Evolutionary conservation across 2,113 vertebrate genomes (phyloP), one percentile per base, ranked within the genome.

Genomic region (Sinocyclocheilus anshuiensis): DNA sequence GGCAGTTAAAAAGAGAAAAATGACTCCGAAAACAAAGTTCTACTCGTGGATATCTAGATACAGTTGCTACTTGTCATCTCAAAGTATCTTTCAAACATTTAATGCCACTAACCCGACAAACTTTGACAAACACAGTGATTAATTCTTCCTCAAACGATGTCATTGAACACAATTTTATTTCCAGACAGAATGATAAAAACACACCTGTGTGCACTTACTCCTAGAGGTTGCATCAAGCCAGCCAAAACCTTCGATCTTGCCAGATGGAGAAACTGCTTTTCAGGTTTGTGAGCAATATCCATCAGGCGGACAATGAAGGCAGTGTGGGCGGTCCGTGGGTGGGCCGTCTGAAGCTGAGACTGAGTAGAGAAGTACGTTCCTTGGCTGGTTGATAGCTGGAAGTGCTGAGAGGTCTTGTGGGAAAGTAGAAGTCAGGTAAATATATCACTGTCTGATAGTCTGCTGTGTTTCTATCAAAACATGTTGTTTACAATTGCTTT

Each of bases 251-350:
- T 26, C 26, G 6, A 76, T 50, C 42, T 76, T 76, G 42, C 74
- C 74, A 76, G 42, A 76, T 76, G 74, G 74, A 50, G 74, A 76
- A 50, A 16, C 74, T 26, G 12, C n/a, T 76, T 76, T 76, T 45
- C 42, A 48, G 74, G 24, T 50, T 50, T 16, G 42, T 50, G 74
- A 76, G 72, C 42, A 75, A 75, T 75, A 48, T 75, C 45, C 42
- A 72, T 72, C 69, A 75, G 72, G 42, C 72, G 72, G 72, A 26
- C 72, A 24, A n/a, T 26, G 39, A 75, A 48, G 72, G 42, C 6
- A 50, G 22, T 45, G 72, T 76, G 74, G 74, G 74, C 0, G n/a
- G 18, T 8, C 74, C 6, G 74, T 76, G 42, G 74, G 74, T 26
- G 74, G 42, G n/a, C 71, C 71, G 71, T 74, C 71, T 74, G 71